A percentile compares a stretch with the other conserved stretches of the same genome.
Evolutionary conservation across 2,888 invertebrate genomes (phyloP).

Genomic region (Eulithis testata): DNA sequence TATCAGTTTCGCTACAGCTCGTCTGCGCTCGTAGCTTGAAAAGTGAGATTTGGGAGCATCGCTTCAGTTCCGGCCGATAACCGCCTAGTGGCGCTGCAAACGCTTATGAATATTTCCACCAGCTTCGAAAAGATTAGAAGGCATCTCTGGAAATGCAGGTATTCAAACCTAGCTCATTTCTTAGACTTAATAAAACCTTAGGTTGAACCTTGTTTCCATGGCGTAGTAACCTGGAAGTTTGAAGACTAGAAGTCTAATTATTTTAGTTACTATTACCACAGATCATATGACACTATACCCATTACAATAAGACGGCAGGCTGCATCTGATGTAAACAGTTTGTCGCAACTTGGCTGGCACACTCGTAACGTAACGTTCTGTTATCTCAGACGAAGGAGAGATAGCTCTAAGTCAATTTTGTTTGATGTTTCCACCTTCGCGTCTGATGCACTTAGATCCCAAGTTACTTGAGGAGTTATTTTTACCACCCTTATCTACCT

Average conservation of each 20-base stretch:
- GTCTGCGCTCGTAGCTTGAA: conserved; percentile 25
- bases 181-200: conserved; percentile 37
- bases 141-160: conserved; percentile 45
- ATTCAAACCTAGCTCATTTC: conserved; percentile 38
- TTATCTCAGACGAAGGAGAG: conserved; percentile 11
- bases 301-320: too few relatives aligned
- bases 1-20: conserved; percentile 31
- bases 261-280: too few relatives aligned
- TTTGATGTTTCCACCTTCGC: conserved; percentile 60
- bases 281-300: too few relatives aligned
- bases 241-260: too few relatives aligned
- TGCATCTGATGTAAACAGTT: neutral
- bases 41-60: conserved; percentile 36
- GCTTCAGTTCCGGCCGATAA: conserved; percentile 60
- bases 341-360: neutral
- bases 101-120: conserved; percentile 63
- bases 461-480: conserved; percentile 67
- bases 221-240: conserved; percentile 7
- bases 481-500: conserved; percentile 61
- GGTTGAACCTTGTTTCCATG: conserved; percentile 31
- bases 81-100: conserved; percentile 54
- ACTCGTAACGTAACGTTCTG: neutral
- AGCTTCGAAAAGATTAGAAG: conserved; percentile 58
- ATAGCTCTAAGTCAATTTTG: conserved; percentile 39
- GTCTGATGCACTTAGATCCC: conserved; percentile 46